phyloP scores from a whole-genome alignment of 2,888 invertebrate genomes.

The Rhagonycha fulva region DNA sequence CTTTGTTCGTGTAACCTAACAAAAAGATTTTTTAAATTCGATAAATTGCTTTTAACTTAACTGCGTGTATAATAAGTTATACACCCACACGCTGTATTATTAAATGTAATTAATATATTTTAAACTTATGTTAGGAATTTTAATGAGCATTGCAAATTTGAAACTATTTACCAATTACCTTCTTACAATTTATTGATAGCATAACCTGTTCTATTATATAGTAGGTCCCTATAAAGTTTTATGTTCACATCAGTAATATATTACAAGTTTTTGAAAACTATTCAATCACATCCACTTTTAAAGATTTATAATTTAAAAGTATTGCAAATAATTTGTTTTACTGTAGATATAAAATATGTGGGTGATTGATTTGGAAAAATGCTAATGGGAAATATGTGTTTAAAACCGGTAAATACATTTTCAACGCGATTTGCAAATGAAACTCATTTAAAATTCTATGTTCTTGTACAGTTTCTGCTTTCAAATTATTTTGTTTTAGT shows the following conservation, averaged over 20 bases:
- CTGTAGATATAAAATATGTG: not conserved
- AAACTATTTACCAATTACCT: not conserved
- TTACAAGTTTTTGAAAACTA: not conserved
- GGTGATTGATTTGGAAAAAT: not conserved
- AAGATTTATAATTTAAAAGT: not conserved
- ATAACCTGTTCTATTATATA: not conserved
- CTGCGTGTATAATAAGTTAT: not conserved
- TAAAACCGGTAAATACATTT: not conserved
- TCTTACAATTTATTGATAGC: not conserved
- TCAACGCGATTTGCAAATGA: not conserved
- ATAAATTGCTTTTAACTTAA: not conserved
- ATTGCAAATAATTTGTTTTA: not conserved
- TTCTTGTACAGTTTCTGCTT: not conserved
- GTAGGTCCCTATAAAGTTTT: not conserved
- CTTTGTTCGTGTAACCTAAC: not conserved
- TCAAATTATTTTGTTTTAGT: not conserved
- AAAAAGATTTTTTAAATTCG: not conserved
- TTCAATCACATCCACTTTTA: not conserved
- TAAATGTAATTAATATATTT: not conserved
- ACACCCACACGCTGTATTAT: not conserved
- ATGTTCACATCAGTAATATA: not conserved
- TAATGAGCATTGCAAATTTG: not conserved
- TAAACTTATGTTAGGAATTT: not conserved
- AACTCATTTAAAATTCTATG: not conserved
- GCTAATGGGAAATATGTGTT: not conserved